Evolutionary conservation across 2,888 invertebrate genomes (phyloP), one percentile per base, ranked within the genome.

Genomic region (Halictus quadricinctus): DNA sequence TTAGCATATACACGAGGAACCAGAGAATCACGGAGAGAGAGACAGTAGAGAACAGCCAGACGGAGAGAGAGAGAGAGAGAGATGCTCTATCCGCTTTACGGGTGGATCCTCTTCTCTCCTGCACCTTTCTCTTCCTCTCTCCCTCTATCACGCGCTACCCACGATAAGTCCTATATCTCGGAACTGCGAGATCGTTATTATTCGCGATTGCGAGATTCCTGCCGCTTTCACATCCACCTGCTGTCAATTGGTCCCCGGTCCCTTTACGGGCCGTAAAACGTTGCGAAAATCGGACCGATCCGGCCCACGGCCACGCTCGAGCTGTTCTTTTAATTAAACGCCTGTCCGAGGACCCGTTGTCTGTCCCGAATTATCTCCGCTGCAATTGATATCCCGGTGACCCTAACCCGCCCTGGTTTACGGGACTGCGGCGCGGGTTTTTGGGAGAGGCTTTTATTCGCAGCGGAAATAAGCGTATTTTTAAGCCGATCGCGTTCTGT

Each of bases 1-100:
- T 94, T 94, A 94, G 94, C 94, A 94, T 94, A 94, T 94, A 94
- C 94, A 94, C 92, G 94, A 87, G 81, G 91, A 90, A 86, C 83
- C 85, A 88, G 75, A 84, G 86, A 80, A 75, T 70, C 79, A 54
- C 60, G 36, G 72, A 29, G 75, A 66, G 81, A 84, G 80, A 78
- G 80, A 36, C 18, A 0, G 73, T 76, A 75, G 74, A 29, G 29
- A 18, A 66, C 29, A 36, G 36, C 18, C 29, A 66, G 21, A 36
- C 8, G 29, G 29, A 29, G 29, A 64, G 64, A 64, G 76, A 75
- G 64, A 29, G 29, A 64, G 76, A 75, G 70, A 72, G 73, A 72
- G 80, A 58, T 41, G 41, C 73, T 84, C 81, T 88, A 83, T 87
- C 81, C 83, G 88, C 84, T 89, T 80, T 76, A 80, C 89, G 83